phyloP scores from a whole-genome alignment of 2,797 vertebrate species.

The Graptemys geographica region DNA sequence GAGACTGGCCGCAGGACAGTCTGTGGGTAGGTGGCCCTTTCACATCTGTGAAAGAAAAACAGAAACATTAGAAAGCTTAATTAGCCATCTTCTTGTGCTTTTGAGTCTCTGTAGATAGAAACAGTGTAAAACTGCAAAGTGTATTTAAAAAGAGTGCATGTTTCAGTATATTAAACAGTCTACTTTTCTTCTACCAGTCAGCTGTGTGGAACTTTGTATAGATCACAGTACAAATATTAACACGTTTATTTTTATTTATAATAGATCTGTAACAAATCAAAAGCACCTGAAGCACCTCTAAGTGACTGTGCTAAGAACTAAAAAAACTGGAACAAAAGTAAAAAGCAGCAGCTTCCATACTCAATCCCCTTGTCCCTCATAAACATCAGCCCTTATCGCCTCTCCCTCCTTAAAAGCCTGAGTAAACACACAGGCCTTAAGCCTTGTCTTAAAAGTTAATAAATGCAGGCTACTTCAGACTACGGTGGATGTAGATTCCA shows the following conservation, averaged over 20 bases:
- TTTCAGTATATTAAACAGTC: neutral
- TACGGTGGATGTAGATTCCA: neutral
- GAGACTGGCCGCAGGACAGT: slow-evolving; percentile 95
- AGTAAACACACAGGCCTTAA: fast-evolving
- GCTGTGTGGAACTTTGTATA: fast-evolving
- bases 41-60: slow-evolving; percentile 85
- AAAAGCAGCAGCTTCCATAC: neutral
- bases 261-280: neutral
- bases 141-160: neutral
- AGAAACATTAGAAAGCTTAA: neutral
- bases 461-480: neutral
- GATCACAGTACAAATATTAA: neutral
- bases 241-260: neutral
- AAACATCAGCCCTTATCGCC: neutral
- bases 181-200: neutral
- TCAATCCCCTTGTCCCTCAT: neutral
- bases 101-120: neutral
- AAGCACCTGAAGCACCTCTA: neutral
- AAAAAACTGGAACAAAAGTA: neutral
- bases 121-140: neutral
- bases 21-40: slow-evolving; percentile 93
- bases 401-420: neutral
- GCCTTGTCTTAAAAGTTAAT: neutral
- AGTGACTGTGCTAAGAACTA: neutral
- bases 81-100: neutral